Conservation (phyloP, 2,113 vertebrate species). For the Notothenia rossii region DNA sequence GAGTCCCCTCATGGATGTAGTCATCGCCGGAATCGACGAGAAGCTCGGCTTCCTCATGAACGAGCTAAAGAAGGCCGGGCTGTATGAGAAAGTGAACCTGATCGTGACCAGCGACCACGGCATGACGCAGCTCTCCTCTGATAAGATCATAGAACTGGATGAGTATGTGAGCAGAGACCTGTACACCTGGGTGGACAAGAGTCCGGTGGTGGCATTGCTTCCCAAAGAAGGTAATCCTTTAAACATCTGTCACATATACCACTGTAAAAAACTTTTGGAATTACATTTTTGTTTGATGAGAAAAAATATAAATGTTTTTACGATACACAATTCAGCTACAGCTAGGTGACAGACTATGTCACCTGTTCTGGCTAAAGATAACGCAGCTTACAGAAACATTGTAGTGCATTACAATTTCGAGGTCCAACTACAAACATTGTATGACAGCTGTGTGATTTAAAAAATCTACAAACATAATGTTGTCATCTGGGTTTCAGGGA, state of each 20-base stretch:
- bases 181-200: conserved; percentile 89
- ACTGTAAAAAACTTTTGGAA: too few relatives aligned
- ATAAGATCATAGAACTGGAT: conserved; percentile 91
- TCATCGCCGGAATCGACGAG: conserved; percentile 88
- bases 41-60: conserved; percentile 91
- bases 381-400: too few relatives aligned
- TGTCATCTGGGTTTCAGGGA: conserved; percentile 80
- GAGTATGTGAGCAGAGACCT: conserved; percentile 86
- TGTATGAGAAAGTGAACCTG: conserved; percentile 88
- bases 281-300: neutral
- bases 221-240: conserved; percentile 88
- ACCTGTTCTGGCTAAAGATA: too few relatives aligned
- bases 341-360: too few relatives aligned
- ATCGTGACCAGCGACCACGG: conserved; percentile 94
- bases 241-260: conserved; percentile 3
- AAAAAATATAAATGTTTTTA: neutral
- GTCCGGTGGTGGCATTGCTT: conserved; percentile 89
- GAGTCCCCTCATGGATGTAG: conserved; percentile 83
- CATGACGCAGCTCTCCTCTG: conserved; percentile 88
- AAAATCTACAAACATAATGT: too few relatives aligned
- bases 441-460: too few relatives aligned
- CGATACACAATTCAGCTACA: too few relatives aligned
- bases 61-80: conserved; percentile 84
- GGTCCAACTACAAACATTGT: too few relatives aligned
- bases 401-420: too few relatives aligned